Conservation (phyloP, 2,888 invertebrate genomes). For the Choristoneura rosaceana region DNA sequence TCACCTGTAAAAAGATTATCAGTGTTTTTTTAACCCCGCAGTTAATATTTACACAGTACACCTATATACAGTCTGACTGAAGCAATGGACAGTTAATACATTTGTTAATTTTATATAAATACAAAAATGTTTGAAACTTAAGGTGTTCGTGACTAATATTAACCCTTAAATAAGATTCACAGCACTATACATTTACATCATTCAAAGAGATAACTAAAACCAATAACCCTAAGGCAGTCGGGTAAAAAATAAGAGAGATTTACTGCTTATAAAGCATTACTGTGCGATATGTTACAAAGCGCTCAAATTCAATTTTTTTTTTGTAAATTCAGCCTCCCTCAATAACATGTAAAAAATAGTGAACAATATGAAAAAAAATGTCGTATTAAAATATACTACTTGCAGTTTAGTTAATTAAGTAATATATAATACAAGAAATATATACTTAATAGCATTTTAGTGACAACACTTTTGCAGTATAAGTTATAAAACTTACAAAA, state of each 20-base stretch:
- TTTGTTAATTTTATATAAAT: not conserved
- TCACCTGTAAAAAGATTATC: not conserved
- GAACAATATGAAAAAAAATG: not conserved
- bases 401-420: not conserved
- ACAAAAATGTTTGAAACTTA: not conserved
- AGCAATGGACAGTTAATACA: not conserved
- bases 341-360: not conserved
- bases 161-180: conserved; percentile 37
- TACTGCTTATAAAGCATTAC: not conserved
- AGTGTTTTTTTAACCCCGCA: conserved; percentile 4
- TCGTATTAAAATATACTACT: not conserved
- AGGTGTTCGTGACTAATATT: conserved; percentile 17
- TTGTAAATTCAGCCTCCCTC: not conserved
- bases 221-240: not conserved
- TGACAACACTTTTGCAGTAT: not conserved
- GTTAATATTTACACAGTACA: not conserved
- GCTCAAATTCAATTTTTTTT: not conserved
- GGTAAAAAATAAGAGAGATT: not conserved
- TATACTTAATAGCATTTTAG: not conserved
- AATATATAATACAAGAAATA: not conserved
- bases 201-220: conserved; percentile 4
- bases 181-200: conserved; percentile 34
- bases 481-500: not conserved
- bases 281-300: conserved; percentile 14
- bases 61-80: not conserved